phyloP scores from a whole-genome alignment of 2,888 invertebrate species.

The Cremastobaeus sp. region DNA sequence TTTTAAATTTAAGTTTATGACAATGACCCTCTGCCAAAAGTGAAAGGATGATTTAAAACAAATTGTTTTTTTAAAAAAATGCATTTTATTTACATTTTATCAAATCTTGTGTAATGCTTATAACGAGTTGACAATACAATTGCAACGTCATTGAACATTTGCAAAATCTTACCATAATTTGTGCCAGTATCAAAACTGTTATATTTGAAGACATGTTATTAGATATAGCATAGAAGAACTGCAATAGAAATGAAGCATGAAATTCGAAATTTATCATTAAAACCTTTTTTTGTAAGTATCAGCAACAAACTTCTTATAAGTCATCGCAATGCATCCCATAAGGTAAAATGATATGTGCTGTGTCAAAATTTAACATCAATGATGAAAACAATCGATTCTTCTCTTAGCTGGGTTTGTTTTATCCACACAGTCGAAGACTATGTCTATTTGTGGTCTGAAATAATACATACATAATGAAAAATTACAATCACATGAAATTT shows the following conservation, averaged over 20 bases:
- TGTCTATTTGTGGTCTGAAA: conserved; percentile 97
- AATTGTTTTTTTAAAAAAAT: conserved; percentile 37
- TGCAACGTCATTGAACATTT: background rate
- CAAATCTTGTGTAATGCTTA: conserved; percentile 93
- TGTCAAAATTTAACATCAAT: conserved; percentile 99
- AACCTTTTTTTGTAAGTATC: conserved; percentile 98
- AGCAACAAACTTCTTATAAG: conserved; percentile 97
- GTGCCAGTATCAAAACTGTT: conserved; percentile 96
- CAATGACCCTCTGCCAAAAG: too few species aligned
- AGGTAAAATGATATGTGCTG: conserved; percentile 98
- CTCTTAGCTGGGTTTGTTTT: conserved; percentile 98
- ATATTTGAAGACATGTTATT: conserved; percentile 99
- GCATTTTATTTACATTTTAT: conserved; percentile 82
- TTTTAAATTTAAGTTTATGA: too few species aligned
- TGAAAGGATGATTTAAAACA: too few species aligned
- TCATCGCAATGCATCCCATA: conserved; percentile 98
- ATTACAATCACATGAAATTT: background rate
- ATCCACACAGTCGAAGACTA: conserved; percentile 98
- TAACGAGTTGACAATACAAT: conserved; percentile 91
- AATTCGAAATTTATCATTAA: too few species aligned
- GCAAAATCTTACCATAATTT: conserved; percentile 90
- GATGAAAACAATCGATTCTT: conserved; percentile 95
- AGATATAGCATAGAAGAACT: conserved; percentile 99
- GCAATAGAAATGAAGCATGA: conserved; percentile 73
- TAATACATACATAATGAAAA: conserved; percentile 30